Conservation (phyloP, 2,888 invertebrate genomes). For the Noctuana brunneofusca region DNA sequence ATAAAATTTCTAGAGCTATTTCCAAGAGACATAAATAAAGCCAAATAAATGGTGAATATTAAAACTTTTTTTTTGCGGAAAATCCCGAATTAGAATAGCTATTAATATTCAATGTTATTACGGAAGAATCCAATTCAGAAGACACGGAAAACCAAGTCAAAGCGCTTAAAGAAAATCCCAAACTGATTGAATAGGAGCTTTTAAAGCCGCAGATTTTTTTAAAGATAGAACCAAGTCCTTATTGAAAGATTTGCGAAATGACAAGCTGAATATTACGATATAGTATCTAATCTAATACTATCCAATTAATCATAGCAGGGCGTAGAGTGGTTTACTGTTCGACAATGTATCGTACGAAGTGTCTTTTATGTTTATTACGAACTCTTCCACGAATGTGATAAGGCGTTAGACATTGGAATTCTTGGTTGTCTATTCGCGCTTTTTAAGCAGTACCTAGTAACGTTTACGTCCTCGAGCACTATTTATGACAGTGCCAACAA, state of each 20-base stretch:
- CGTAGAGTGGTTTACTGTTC: too few species aligned
- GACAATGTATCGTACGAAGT: too few species aligned
- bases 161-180: conserved; percentile 21
- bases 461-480: neutral
- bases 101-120: conserved; percentile 30
- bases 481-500: conserved; percentile 7
- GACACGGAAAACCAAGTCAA: conserved; percentile 10
- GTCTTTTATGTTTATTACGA: neutral
- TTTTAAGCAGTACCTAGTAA: neutral
- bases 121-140: conserved; percentile 10
- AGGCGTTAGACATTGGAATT: neutral
- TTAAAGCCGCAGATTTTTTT: conserved; percentile 14
- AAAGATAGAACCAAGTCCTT: neutral
- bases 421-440: neutral
- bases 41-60: conserved; percentile 20
- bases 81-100: conserved; percentile 16
- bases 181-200: conserved; percentile 21
- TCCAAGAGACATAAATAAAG: too few species aligned
- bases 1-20: too few species aligned
- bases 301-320: too few species aligned
- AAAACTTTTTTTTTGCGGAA: conserved; percentile 9
- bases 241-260: neutral
- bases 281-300: too few species aligned
- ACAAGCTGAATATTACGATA: neutral
- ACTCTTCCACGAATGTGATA: neutral